Base-by-base conservation (phyloP, 2,113 vertebrate genomes). In the Heliornis fulica region DNA sequence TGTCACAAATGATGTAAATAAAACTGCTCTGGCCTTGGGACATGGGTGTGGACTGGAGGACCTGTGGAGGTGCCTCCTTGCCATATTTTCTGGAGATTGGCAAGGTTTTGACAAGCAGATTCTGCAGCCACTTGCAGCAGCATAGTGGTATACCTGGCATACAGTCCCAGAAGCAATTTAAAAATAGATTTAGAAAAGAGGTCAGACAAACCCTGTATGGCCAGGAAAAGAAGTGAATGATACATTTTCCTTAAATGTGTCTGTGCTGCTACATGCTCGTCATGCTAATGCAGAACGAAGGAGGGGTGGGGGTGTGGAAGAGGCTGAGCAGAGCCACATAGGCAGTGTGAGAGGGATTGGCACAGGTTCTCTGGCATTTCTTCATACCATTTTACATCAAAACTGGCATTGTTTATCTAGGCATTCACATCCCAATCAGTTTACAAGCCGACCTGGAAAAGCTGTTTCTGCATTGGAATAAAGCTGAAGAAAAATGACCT, bases 151-250 rank as follows among this genome's bases (percentile, higher is more conserved):
- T 95, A 96, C 97, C 97, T 97, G 96, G 97, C 96, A 93, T 85
- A 38, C 45, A 94, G 88, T 92, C 90, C 96, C 90, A 89, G 89
- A 93, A 95, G 89, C 56, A 46, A 85, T 97, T 94, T 96, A 96
- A 97, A 98, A 98, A 97, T 97, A 98, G 97, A 95, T 95, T 92
- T 94, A 84, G 92, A 97, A 94, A 97, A 94, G 94, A 98, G 97
- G 97, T 97, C 96, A 97, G 93, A 94, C 90, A 93, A 96, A 96
- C 83, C 92, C 91, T 20, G 5, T 89, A 82, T 28, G 97, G 95
- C 93, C 90, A 94, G 93, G 91, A 87, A 94, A 83, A 97, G 86
- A 96, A 97, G 96, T 97, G 96, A 95, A 97, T 95, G 95, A 82
- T 91, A 91, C 40, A 18, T 95, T 94, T 93, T 92, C 88, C 84